Evolutionary conservation across 1,140 invertebrate genomes (phyloP), one percentile per base, ranked within the genome.

Genomic region (Geopemphigus sp.): DNA sequence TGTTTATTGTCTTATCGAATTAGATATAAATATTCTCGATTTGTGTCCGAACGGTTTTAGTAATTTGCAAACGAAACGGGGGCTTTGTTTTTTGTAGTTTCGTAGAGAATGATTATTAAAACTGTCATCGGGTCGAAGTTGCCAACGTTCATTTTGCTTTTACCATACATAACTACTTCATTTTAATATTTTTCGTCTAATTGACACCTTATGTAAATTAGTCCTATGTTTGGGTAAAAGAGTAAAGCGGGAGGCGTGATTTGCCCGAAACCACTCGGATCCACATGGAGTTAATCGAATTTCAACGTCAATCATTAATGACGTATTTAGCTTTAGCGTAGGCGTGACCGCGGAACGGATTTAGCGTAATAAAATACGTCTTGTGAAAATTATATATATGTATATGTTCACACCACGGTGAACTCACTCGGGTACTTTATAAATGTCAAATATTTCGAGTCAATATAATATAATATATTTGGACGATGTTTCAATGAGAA

Each of bases 201-300:
- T 68, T 68, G 66, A 68, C 66, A 68, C 66, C 22, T n/a, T 50
- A 68, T 68, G 66, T 68, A 68, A 50, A 68, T 50, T 68, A 68
- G 45, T 50, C 50, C 66, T 22, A 47, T 68, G 66, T 68, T 68
- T 50, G 66, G 47, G 39, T 24, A 50, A 68, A 68, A 68, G 22
- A 17, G 45, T 68, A 50, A n/a, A 68, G 39, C 39, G 45, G 45
- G 14, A 68, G 66, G 66, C 66, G 66, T 68, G 66, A 68, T 68
- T 68, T 1, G 66, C 66, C 66, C 24, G 66, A 68, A 68, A 68
- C 66, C 66, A 68, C 47, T 68, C 24, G 66, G 22, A 22, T 50
- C 66, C n/a, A n/a, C n/a, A 22, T 50, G 66, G 66, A 68, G 45
- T 68, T 68, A 68, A 68, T 68, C 66, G 66, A 68, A 68, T 68